Conservation (phyloP, 2,888 invertebrate genomes). For the Heteromurus nitidus region DNA sequence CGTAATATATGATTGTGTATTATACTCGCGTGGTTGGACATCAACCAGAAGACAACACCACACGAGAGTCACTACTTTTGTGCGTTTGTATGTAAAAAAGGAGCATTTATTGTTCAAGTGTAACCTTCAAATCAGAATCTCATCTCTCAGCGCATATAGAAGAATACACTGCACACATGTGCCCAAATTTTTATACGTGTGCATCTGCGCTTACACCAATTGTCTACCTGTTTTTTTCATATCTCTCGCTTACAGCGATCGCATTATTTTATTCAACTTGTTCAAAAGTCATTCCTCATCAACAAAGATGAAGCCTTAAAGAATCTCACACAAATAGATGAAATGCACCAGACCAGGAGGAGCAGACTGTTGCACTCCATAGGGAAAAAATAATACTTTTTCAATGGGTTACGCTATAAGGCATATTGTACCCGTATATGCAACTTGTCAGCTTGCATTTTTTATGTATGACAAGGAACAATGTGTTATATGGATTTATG, state of each 20-base stretch:
- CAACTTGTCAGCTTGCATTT: constrained; percentile 10
- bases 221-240: not conserved
- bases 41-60: constrained; percentile 15
- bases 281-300: not conserved
- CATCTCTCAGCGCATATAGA: no score
- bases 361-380: no score
- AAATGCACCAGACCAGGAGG: not conserved
- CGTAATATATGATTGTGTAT: constrained; percentile 18
- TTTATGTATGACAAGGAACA: constrained; percentile 37
- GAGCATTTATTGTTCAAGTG: constrained; percentile 21
- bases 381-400: no score
- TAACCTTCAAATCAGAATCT: constrained; percentile 33
- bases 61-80: no score
- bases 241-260: not conserved
- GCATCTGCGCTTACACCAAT: not conserved
- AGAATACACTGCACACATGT: no score
- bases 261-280: not conserved
- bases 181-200: not conserved
- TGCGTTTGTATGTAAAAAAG: no score
- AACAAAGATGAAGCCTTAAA: constrained; percentile 10
- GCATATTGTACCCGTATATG: no score
- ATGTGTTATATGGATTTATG: constrained; percentile 60
- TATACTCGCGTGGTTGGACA: constrained; percentile 18
- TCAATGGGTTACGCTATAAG: not conserved
- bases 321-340: not conserved